Evolutionary conservation across 2,113 vertebrate genomes (phyloP).

Genomic region (Isichthys henryi): DNA sequence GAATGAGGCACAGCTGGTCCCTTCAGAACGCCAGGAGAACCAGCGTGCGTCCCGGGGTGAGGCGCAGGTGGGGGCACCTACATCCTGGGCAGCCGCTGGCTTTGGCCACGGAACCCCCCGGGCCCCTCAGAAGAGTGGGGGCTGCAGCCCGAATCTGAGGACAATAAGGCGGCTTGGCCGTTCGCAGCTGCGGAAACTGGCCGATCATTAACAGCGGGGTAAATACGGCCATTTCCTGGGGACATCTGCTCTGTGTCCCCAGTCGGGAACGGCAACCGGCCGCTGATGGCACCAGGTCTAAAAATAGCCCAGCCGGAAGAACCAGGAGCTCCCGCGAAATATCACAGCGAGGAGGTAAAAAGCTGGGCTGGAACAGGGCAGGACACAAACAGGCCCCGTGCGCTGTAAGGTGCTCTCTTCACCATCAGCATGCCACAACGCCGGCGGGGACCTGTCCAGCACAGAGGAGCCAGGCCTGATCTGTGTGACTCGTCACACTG

Average conservation of each 20-base stretch:
- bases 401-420: neutral
- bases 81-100: neutral
- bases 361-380: neutral
- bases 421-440: too few relatives aligned
- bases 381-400: neutral
- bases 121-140: neutral
- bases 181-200: constrained; percentile 42
- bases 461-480: neutral
- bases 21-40: neutral
- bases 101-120: neutral
- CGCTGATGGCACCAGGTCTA: constrained; percentile 58
- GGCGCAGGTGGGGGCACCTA: neutral
- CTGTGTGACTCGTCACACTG: neutral
- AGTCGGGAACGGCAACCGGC: constrained; percentile 41
- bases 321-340: constrained; percentile 55
- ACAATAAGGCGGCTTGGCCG: constrained; percentile 47
- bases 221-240: constrained; percentile 46
- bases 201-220: constrained; percentile 51
- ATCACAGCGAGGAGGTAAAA: constrained; percentile 43
- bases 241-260: constrained; percentile 49
- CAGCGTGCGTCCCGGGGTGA: neutral
- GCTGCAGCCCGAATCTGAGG: constrained; percentile 28
- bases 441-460: neutral
- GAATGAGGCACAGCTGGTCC: neutral
- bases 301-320: constrained; percentile 63